These are phyloP conservation scores for Fringilla coelebs DNA, from an alignment of 2,797 vertebrate species.

Conservation along the genomic window DNA sequence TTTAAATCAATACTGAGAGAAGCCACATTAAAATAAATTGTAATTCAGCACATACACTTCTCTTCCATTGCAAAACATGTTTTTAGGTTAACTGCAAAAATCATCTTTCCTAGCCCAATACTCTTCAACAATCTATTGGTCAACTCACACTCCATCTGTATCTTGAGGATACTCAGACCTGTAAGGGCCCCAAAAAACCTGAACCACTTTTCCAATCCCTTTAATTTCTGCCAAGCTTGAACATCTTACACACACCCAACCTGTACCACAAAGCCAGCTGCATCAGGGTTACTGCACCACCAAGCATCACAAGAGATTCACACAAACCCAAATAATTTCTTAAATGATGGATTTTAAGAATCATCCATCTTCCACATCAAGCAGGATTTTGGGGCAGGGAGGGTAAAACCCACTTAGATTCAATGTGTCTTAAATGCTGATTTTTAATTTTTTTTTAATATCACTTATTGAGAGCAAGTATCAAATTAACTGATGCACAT, in stretches of 20 bases:
- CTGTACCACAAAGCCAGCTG: not conserved
- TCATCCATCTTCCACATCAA: not conserved
- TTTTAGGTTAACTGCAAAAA: not conserved
- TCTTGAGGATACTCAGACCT: not conserved
- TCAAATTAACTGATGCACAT: not conserved
- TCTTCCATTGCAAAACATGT: not conserved
- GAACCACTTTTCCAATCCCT: not conserved
- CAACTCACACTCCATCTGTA: not conserved
- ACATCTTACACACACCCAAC: not conserved
- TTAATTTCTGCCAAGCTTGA: not conserved
- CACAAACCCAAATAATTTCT: not conserved
- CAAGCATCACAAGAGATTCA: not conserved
- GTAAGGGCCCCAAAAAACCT: rapidly evolving
- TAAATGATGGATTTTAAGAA: not conserved
- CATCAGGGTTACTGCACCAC: not conserved
- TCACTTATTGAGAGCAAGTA: not conserved
- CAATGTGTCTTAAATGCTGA: not conserved
- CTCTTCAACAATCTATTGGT: not conserved
- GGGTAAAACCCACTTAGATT: not conserved
- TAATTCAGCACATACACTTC: not conserved
- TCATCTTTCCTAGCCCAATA: not conserved
- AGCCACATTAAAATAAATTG: not conserved
- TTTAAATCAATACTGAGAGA: not conserved
- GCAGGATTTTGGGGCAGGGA: not conserved
- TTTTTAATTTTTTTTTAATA: not conserved